Conservation (phyloP, 2,797 vertebrate species). For the Leontocebus nigricollis region DNA sequence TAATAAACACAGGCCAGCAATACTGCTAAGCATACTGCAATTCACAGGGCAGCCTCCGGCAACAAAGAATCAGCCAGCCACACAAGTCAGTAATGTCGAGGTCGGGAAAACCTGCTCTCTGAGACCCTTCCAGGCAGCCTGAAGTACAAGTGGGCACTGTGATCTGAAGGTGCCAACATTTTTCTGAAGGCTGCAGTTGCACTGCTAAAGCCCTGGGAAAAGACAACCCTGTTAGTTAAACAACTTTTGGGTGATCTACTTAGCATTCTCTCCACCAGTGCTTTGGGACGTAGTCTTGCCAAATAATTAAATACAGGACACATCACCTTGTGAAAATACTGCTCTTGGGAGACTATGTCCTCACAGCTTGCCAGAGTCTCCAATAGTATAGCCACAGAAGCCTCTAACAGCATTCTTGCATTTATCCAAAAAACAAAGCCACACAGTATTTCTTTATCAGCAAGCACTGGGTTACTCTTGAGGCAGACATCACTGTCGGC, state of each 20-base stretch:
- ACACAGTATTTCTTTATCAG: neutral
- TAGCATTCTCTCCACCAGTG: constrained; percentile 12
- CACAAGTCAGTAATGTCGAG: neutral
- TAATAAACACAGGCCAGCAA: neutral
- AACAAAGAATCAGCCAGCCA: neutral
- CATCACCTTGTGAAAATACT: neutral
- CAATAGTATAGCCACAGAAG: neutral
- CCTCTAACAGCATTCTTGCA: neutral
- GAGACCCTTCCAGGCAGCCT: neutral
- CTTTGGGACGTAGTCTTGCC: neutral
- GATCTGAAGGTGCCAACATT: neutral
- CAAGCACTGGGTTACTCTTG: neutral
- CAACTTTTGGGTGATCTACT: neutral
- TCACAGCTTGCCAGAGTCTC: neutral
- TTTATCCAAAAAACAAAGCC: neutral
- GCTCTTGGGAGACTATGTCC: neutral
- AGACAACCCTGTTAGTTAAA: neutral
- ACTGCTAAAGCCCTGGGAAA: neutral
- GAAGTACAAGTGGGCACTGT: neutral
- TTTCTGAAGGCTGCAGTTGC: neutral
- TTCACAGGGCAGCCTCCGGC: neutral
- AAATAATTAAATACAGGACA: neutral
- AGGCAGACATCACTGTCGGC: neutral
- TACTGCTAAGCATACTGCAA: neutral
- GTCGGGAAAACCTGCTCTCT: neutral